Percentiles rank a stretch among this genome's conserved stretches.
These are phyloP conservation scores for Tragulus kanchil DNA, from an alignment of 2,113 vertebrate genomes.

Conservation along the genomic window DNA sequence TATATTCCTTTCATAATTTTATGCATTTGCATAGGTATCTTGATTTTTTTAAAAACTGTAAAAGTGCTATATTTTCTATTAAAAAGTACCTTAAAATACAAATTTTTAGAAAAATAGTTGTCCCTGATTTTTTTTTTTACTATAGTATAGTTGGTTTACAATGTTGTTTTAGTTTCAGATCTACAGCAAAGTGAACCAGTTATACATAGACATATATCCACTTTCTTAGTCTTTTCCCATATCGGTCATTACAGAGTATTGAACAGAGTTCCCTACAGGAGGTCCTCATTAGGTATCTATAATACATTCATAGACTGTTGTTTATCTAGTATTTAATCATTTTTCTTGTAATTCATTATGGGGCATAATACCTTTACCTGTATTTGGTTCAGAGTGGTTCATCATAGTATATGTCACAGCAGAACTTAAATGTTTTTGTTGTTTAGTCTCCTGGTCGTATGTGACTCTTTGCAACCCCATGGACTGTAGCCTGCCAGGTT, in stretches of 20 bases:
- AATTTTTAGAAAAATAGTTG: neutral
- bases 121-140: neutral
- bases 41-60: conserved; percentile 41
- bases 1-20: conserved; percentile 39
- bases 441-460: neutral
- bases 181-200: neutral
- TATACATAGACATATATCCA: neutral
- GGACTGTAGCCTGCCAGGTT: neutral
- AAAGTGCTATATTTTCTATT: neutral
- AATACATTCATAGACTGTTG: neutral
- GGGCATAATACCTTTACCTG: neutral
- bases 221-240: neutral
- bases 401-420: neutral
- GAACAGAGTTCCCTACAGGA: neutral
- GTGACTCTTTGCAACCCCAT: neutral
- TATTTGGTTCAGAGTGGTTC: neutral
- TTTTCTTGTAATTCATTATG: neutral
- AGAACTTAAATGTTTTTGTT: conserved; percentile 15
- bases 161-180: neutral
- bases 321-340: neutral
- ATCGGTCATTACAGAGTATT: neutral
- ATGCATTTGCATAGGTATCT: neutral
- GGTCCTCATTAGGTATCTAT: neutral
- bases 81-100: neutral
- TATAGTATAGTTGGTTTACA: neutral